A percentile compares a stretch with the other conserved stretches of the same genome.
phyloP scores from a whole-genome alignment of 1,140 invertebrate species.

The Apis florea region DNA sequence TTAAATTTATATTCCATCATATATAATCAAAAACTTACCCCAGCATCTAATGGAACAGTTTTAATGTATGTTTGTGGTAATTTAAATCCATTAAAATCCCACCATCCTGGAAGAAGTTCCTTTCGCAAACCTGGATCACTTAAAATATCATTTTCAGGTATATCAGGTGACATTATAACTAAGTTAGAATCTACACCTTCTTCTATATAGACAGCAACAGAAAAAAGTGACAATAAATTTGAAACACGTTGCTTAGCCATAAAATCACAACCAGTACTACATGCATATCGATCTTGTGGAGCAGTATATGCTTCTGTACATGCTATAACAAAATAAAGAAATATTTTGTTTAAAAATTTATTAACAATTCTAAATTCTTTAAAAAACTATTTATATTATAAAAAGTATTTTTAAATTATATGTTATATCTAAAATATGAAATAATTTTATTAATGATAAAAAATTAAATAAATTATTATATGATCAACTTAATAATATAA shows the following conservation, averaged over 20 bases:
- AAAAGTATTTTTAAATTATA: neutral
- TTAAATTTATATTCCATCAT: neutral
- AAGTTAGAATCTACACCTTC: slow-evolving; percentile 71
- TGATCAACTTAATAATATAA: neutral
- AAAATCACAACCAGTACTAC: slow-evolving; percentile 74
- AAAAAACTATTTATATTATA: neutral
- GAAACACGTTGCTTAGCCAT: slow-evolving; percentile 74
- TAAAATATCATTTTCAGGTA: slow-evolving; percentile 75
- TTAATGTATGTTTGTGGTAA: slow-evolving; percentile 78
- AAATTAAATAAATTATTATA: neutral
- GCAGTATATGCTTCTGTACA: slow-evolving; percentile 76
- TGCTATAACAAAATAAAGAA: slow-evolving; percentile 66
- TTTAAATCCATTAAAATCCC: slow-evolving; percentile 75
- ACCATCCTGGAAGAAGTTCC: slow-evolving; percentile 76
- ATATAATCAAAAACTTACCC: slow-evolving; percentile 62
- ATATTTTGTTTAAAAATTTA: neutral
- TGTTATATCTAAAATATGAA: neutral
- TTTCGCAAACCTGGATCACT: slow-evolving; percentile 76
- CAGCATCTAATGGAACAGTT: slow-evolving; percentile 75
- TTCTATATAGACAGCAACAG: slow-evolving; percentile 69
- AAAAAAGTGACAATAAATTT: slow-evolving; percentile 68
- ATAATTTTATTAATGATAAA: neutral
- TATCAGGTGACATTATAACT: slow-evolving; percentile 72
- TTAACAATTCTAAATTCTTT: neutral
- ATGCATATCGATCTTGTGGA: slow-evolving; percentile 70